A percentile compares a stretch with the other conserved stretches of the same genome.
These are phyloP conservation scores for Esox lucius DNA, from an alignment of 2,797 vertebrate genomes.

Conservation along the genomic window DNA sequence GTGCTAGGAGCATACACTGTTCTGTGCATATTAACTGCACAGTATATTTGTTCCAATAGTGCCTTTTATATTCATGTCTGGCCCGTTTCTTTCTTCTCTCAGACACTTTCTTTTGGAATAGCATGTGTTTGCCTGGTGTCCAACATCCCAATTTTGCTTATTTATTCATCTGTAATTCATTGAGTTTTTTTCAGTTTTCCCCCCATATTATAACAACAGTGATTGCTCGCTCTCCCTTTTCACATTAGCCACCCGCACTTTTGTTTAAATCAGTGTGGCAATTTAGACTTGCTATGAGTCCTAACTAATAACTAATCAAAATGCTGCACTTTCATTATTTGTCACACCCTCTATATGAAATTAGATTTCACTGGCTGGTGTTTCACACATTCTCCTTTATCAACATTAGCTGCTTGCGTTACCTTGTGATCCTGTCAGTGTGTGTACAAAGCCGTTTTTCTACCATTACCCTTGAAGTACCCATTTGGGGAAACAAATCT, in stretches of 20 bases:
- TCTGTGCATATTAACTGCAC: not conserved
- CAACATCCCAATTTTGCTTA: conserved; percentile 43
- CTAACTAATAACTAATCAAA: conserved; percentile 58
- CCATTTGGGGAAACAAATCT: not conserved
- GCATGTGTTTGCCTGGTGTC: conserved; percentile 34
- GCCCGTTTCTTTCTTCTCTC: conserved; percentile 38
- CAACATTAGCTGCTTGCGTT: conserved; percentile 20
- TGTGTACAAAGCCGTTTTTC: not conserved
- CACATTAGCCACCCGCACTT: conserved; percentile 55
- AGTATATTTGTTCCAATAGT: not conserved
- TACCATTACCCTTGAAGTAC: not conserved
- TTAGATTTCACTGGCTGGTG: conserved; percentile 31
- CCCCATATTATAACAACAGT: conserved; percentile 45
- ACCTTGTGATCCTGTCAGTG: not conserved
- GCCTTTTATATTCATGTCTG: conserved; percentile 7
- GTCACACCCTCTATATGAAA: conserved; percentile 48
- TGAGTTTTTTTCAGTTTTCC: conserved; percentile 30
- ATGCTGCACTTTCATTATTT: conserved; percentile 48
- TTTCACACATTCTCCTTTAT: conserved; percentile 51
- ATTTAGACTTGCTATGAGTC: conserved; percentile 43
- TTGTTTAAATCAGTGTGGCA: conserved; percentile 53
- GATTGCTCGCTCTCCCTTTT: conserved; percentile 28
- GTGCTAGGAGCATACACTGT: not conserved
- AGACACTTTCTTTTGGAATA: conserved; percentile 40
- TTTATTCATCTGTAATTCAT: conserved; percentile 56